phyloP scores from a whole-genome alignment of 2,113 vertebrate species.

The Prochilodus magdalenae region DNA sequence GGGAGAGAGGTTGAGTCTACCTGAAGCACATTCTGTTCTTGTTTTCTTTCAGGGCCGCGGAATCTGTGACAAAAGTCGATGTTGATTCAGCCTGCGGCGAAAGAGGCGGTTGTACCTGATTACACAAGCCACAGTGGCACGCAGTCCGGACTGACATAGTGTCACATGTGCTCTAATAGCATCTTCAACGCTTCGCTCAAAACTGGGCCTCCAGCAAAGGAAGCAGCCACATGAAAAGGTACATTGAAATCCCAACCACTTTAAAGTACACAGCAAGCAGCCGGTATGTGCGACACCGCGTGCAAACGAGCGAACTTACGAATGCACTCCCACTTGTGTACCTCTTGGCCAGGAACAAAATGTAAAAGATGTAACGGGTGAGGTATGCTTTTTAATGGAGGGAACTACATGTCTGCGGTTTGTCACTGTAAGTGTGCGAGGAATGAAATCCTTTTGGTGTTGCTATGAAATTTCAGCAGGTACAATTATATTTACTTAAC shows the following conservation, averaged over 20 bases:
- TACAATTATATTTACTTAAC: background rate
- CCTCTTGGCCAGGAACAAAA: slow-evolving; percentile 9
- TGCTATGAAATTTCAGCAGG: slow-evolving; percentile 6
- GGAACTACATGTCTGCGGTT: slow-evolving; percentile 15
- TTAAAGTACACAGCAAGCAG: background rate
- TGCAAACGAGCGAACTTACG: slow-evolving; percentile 3
- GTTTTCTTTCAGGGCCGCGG: background rate
- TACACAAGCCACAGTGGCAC: slow-evolving; percentile 31
- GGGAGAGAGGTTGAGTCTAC: slow-evolving; percentile 17
- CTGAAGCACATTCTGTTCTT: slow-evolving; percentile 54
- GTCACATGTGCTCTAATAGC: slow-evolving; percentile 18
- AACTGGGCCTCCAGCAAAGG: slow-evolving; percentile 21
- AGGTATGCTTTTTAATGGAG: slow-evolving; percentile 21
- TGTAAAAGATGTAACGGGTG: slow-evolving; percentile 13
- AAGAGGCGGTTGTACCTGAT: slow-evolving; percentile 9
- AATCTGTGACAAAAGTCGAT: slow-evolving; percentile 4
- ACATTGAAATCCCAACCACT: background rate
- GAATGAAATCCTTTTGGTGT: background rate
- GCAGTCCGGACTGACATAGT: background rate
- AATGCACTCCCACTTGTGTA: slow-evolving; percentile 27
- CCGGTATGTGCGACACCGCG: background rate
- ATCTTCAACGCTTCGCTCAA: background rate
- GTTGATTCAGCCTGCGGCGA: slow-evolving; percentile 1
- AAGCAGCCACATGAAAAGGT: slow-evolving; percentile 26
- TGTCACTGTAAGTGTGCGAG: background rate